A percentile compares a stretch with the other conserved stretches of the same genome.
phyloP scores from a whole-genome alignment of 2,113 vertebrate species.

The Ictalurus furcatus region DNA sequence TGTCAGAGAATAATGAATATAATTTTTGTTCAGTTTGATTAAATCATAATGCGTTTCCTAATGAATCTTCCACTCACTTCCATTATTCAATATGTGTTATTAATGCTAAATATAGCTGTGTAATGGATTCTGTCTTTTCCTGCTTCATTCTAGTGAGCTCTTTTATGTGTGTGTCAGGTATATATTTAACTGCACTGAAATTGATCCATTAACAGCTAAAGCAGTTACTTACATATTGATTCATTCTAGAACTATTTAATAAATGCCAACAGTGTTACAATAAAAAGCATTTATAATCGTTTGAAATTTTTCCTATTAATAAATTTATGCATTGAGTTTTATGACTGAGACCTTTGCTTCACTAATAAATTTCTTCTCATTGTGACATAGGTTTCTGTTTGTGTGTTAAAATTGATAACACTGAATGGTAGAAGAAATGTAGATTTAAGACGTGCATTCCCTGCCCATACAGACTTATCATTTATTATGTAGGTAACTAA shows the following conservation, averaged over 20 bases:
- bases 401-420: neutral
- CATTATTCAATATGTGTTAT: slow-evolving; percentile 74
- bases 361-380: neutral
- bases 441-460: neutral
- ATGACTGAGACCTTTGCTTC: neutral
- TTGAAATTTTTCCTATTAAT: neutral
- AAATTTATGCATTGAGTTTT: neutral
- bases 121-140: slow-evolving; percentile 77
- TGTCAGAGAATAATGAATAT: slow-evolving; percentile 70
- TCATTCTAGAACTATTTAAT: slow-evolving; percentile 23
- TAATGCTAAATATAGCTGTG: slow-evolving; percentile 77
- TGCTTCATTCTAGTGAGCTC: slow-evolving; percentile 59
- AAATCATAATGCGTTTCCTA: slow-evolving; percentile 77
- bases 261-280: slow-evolving; percentile 14
- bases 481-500: slow-evolving; percentile 1
- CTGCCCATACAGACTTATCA: neutral
- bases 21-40: slow-evolving; percentile 74
- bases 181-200: slow-evolving; percentile 69
- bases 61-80: slow-evolving; percentile 71
- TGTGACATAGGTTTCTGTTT: neutral
- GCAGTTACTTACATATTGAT: slow-evolving; percentile 52
- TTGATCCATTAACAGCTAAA: slow-evolving; percentile 60
- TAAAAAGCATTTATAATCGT: slow-evolving; percentile 9
- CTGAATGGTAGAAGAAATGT: neutral
- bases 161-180: slow-evolving; percentile 68